phyloP scores from a whole-genome alignment of 2,797 vertebrate genomes.

The Ispidina lecontei region DNA sequence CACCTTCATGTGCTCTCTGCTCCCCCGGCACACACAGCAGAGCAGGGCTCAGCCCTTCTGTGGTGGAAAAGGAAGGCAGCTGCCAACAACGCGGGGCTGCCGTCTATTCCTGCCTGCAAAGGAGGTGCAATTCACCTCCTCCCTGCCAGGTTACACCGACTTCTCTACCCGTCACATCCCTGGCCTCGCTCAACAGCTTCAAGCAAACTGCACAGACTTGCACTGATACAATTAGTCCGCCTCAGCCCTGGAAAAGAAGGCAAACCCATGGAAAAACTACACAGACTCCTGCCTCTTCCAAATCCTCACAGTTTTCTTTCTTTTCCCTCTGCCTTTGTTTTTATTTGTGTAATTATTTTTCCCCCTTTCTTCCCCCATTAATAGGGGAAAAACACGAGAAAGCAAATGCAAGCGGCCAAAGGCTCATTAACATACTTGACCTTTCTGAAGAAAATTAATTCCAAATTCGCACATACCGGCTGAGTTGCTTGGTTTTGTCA shows the following conservation, averaged over 20 bases:
- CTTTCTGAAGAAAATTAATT: conserved; percentile 82
- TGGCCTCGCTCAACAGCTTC: conserved; percentile 47
- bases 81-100: conserved; percentile 21
- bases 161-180: neutral
- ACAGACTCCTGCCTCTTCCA: neutral
- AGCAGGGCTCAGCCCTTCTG: neutral
- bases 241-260: neutral
- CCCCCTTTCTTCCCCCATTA: neutral
- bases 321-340: neutral
- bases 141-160: conserved; percentile 54
- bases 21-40: neutral
- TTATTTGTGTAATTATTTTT: conserved; percentile 3
- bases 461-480: conserved; percentile 80
- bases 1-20: neutral
- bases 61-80: neutral
- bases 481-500: conserved; percentile 80
- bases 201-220: conserved; percentile 30
- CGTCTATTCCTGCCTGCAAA: neutral
- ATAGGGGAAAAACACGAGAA: neutral
- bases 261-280: neutral
- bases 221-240: conserved; percentile 20
- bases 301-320: neutral
- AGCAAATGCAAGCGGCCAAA: conserved; percentile 47
- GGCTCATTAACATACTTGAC: conserved; percentile 79
- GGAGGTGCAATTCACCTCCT: conserved; percentile 55